Evolutionary conservation across 2,113 vertebrate genomes (phyloP), one percentile per base, ranked within the genome.

Genomic region (Gulo gulo): DNA sequence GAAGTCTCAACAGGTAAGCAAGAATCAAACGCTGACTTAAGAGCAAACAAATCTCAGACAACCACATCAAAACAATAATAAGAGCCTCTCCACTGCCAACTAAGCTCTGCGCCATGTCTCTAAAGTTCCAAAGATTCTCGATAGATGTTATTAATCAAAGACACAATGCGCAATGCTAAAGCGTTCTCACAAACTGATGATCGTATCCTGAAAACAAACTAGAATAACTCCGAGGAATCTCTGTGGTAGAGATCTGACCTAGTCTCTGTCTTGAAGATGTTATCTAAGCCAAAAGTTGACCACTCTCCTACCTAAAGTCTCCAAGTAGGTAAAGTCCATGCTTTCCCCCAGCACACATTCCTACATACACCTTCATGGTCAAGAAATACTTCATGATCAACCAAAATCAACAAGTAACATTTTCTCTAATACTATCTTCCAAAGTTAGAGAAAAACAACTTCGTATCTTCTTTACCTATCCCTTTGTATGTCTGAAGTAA

Each of bases 21-120:
- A 71, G 55, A 97, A 97, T 96, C 86, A 95, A 45, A 91, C 47
- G 39, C 96, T 95, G 47, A 97, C 97, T 96, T 90, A 61, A 73
- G 18, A 96, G 71, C 80, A 95, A 97, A 92, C 71, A 71, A 71
- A 96, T 91, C 94, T 96, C 85, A 93, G 57, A 96, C 79, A 84
- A 97, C 21, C 78, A 91, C 94, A 96, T 79, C 80, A 91, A 92
- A 97, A 88, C 45, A 85, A 39, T 0, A 96, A 97, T 86, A 81
- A 91, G 96, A 96, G 80, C 57, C 57, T 94, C 61, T 97, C 88
- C 52, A 96, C 79, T 83, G 78, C 85, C 93, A 94, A 95, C 88
- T 65, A 88, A 88, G 42, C 84, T 94, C 76, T 97, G 88, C 36
- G 76, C 59, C 11, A 18, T 26, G 34, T 91, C 83, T 92, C 91